phyloP scores from a whole-genome alignment of 2,113 vertebrate species.

The Saimiri boliviensis region DNA sequence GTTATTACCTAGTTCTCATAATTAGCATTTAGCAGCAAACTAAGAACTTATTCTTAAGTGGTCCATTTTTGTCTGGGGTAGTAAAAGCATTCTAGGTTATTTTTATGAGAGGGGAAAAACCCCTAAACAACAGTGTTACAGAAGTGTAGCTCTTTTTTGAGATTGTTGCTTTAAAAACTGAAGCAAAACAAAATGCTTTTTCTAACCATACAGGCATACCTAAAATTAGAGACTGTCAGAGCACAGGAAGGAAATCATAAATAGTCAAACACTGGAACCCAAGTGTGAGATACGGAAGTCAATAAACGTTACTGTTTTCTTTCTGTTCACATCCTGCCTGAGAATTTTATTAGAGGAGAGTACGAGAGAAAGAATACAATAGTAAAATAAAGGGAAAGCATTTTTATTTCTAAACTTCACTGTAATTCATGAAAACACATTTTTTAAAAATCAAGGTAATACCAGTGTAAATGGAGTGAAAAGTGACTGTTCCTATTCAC shows the following conservation, averaged over 20 bases:
- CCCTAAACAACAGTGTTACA: not conserved
- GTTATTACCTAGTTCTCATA: not conserved
- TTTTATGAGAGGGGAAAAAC: not conserved
- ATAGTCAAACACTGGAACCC: slow-evolving; percentile 37
- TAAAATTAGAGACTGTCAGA: slow-evolving; percentile 70
- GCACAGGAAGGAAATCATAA: slow-evolving; percentile 84
- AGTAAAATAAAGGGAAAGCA: not conserved
- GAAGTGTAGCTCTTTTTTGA: slow-evolving; percentile 19
- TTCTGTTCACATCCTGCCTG: slow-evolving; percentile 69
- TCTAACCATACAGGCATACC: slow-evolving; percentile 3
- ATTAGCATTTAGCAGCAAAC: slow-evolving; percentile 33
- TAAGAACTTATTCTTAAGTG: not conserved
- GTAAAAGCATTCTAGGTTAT: not conserved
- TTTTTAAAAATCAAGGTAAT: not conserved
- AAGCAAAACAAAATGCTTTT: not conserved
- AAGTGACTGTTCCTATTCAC: not conserved
- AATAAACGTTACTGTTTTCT: not conserved
- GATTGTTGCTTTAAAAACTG: slow-evolving; percentile 22
- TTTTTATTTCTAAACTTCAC: slow-evolving; percentile 18
- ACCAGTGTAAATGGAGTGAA: not conserved
- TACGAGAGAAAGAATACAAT: not conserved
- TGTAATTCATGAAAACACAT: not conserved
- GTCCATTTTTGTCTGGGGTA: not conserved
- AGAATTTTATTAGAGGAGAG: not conserved
- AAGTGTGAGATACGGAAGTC: slow-evolving; percentile 45